These are phyloP conservation scores for Platysteira castanea DNA, from an alignment of 2,113 vertebrate genomes.

Conservation along the genomic window DNA sequence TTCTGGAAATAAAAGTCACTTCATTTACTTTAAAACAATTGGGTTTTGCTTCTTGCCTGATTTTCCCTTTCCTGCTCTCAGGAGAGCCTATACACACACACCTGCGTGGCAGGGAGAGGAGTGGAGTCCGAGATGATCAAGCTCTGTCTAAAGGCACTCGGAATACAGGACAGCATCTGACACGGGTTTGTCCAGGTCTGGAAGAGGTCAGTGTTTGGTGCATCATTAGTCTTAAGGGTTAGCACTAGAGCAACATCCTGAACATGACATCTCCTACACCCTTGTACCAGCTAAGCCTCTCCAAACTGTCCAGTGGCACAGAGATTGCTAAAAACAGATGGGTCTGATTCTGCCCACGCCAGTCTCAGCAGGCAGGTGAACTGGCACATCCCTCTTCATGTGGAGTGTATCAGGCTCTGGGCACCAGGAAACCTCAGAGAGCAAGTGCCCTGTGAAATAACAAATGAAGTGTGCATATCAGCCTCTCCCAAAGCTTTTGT, in stretches of 20 bases:
- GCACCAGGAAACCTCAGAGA: neutral
- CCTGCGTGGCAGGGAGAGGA: neutral
- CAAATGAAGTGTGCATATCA: neutral
- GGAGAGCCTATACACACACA: neutral
- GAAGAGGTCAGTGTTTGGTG: neutral
- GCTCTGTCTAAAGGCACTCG: neutral
- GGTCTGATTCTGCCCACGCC: neutral
- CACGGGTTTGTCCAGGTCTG: neutral
- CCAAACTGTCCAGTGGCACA: neutral
- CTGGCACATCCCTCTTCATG: neutral
- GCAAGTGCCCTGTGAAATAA: neutral
- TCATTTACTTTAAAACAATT: neutral
- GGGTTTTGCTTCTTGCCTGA: neutral
- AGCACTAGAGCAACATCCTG: neutral
- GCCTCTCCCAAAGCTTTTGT: neutral
- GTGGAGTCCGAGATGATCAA: fast-evolving
- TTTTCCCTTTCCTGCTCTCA: neutral
- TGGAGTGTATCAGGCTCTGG: neutral
- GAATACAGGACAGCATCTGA: neutral
- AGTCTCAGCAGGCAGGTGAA: neutral
- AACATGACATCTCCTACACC: neutral
- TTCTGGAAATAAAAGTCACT: neutral
- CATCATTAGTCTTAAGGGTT: neutral
- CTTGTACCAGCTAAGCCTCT: neutral
- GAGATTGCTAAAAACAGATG: neutral